Conservation (phyloP, 2,113 vertebrate species). For the Centropristis striata region DNA sequence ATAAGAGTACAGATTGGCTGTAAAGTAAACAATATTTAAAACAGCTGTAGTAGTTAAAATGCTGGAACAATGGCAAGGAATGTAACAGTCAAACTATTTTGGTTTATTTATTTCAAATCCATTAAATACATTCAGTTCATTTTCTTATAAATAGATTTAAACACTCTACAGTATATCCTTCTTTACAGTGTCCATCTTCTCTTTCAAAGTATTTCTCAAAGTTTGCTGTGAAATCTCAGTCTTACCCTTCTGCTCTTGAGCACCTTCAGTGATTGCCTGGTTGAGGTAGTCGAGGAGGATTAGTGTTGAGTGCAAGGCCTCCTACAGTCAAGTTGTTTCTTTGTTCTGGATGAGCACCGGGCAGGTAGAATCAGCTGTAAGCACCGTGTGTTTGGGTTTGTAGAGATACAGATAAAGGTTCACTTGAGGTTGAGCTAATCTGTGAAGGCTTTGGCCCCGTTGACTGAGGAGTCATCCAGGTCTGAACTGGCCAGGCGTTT, state of each 20-base stretch:
- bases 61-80: background rate
- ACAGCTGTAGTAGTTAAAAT: background rate
- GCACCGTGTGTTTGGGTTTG: slow-evolving; percentile 27
- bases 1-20: background rate
- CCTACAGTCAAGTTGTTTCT: slow-evolving; percentile 1
- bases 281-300: slow-evolving; percentile 62
- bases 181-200: slow-evolving; percentile 26
- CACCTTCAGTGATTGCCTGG: slow-evolving; percentile 32
- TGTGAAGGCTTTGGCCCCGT: slow-evolving; percentile 22
- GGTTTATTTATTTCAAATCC: background rate
- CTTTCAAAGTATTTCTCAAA: slow-evolving; percentile 4
- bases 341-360: slow-evolving; percentile 38
- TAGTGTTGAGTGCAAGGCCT: slow-evolving; percentile 21
- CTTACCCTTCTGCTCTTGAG: background rate
- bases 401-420: slow-evolving; percentile 8
- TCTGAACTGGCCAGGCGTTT: slow-evolving; percentile 63
- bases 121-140: slow-evolving; percentile 46
- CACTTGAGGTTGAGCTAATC: slow-evolving; percentile 45
- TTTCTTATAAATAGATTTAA: slow-evolving; percentile 54
- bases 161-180: slow-evolving; percentile 11
- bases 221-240: slow-evolving; percentile 5
- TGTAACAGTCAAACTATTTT: slow-evolving; percentile 30
- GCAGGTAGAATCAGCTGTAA: slow-evolving; percentile 22
- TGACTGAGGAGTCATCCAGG: slow-evolving; percentile 44
- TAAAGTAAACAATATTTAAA: slow-evolving; percentile 10